phyloP scores from a whole-genome alignment of 2,797 vertebrate species.

The Carapus acus region DNA sequence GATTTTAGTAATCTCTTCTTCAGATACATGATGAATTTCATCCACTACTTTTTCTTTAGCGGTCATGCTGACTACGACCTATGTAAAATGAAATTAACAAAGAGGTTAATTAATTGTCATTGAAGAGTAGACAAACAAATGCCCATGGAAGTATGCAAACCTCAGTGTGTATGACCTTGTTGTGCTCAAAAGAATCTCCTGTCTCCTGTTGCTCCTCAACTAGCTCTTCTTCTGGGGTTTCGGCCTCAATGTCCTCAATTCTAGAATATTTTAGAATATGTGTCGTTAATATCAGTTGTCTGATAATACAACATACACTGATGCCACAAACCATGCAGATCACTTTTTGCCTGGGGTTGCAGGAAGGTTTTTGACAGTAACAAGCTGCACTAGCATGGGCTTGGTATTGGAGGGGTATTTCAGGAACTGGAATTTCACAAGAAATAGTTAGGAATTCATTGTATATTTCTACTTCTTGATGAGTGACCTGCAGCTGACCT shows the following conservation, averaged over 20 bases:
- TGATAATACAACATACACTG: background rate
- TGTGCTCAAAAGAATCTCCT: background rate
- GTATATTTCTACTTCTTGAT: too few relatives aligned
- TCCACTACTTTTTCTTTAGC: constrained; percentile 18
- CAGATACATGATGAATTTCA: background rate
- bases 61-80: constrained; percentile 27
- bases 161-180: constrained; percentile 15
- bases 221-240: constrained; percentile 9
- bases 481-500: too few relatives aligned
- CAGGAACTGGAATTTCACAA: too few relatives aligned
- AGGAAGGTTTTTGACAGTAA: too few relatives aligned
- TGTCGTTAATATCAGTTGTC: background rate
- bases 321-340: background rate
- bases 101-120: background rate
- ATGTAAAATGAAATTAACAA: constrained; percentile 2
- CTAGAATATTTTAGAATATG: constrained; percentile 31
- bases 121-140: background rate
- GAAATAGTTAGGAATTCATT: too few relatives aligned
- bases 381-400: too few relatives aligned
- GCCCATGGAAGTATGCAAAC: constrained; percentile 7
- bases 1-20: background rate
- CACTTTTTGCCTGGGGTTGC: too few relatives aligned
- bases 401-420: too few relatives aligned
- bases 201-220: constrained; percentile 1
- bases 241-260: constrained; percentile 48